phyloP scores from a whole-genome alignment of 2,888 invertebrate genomes.

The Leucania comma region DNA sequence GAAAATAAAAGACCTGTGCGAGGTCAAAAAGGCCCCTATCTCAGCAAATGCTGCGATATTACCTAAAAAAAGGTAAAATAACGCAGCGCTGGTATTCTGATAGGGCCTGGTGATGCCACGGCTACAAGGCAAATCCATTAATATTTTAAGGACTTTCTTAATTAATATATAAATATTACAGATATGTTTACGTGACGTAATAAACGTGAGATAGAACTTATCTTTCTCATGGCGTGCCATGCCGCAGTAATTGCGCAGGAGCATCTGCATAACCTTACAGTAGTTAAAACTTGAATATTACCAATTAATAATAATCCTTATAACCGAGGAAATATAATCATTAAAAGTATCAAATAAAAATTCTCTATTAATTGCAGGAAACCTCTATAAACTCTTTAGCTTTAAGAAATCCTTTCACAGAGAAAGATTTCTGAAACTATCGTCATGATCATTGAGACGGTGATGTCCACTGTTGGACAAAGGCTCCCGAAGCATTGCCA shows the following conservation, averaged over 20 bases:
- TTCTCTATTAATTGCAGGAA: not conserved
- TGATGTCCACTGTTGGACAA: no score
- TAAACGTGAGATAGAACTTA: slow-evolving; percentile 13
- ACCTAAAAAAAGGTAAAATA: no score
- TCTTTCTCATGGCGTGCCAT: not conserved
- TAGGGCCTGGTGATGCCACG: no score
- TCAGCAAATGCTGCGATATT: no score
- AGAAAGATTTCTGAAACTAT: no score
- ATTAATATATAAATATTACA: slow-evolving; percentile 2
- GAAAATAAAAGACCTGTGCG: no score
- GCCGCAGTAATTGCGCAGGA: slow-evolving; percentile 8
- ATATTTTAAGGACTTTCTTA: slow-evolving; percentile 6
- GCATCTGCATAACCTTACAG: slow-evolving; percentile 24
- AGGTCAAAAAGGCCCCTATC: no score
- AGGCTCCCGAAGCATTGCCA: no score
- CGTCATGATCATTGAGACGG: no score
- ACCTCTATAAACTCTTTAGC: no score
- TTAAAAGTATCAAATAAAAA: not conserved
- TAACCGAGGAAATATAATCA: not conserved
- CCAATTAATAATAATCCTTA: slow-evolving; percentile 8
- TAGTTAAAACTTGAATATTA: slow-evolving; percentile 3
- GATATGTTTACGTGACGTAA: slow-evolving; percentile 5
- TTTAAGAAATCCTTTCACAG: no score
- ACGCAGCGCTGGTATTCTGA: no score
- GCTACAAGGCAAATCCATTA: not conserved